Conservation (phyloP, 1,140 invertebrate genomes). For the Drosophila triauraria region DNA sequence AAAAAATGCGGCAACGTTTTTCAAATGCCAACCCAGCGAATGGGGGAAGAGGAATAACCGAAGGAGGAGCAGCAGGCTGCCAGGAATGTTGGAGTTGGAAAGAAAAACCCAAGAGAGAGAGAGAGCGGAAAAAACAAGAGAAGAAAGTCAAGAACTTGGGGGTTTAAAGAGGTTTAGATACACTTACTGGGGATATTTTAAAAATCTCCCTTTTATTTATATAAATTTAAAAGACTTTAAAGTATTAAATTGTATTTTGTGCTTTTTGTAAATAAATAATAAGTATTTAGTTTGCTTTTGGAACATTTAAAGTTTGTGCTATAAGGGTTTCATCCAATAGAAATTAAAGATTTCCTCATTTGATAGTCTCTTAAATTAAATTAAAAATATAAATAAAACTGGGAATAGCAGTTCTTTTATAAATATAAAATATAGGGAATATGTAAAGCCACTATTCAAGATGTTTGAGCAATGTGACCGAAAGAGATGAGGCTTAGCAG, state of each 20-base stretch:
- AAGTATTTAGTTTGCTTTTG: background rate
- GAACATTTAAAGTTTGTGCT: background rate
- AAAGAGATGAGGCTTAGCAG: constrained; percentile 20
- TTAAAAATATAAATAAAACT: background rate
- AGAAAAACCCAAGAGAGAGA: background rate
- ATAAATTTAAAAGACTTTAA: background rate
- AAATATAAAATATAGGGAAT: background rate
- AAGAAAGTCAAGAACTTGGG: background rate
- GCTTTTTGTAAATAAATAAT: background rate
- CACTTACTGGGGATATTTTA: background rate
- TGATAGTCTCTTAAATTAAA: background rate
- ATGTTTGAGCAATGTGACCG: no score
- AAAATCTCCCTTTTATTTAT: background rate
- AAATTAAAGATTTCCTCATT: background rate
- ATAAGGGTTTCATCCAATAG: no score
- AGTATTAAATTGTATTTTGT: no score
- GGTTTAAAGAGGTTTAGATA: no score
- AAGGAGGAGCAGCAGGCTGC: constrained; percentile 4
- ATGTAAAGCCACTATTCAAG: no score
- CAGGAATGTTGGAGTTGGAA: constrained; percentile 21
- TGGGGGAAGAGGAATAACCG: background rate
- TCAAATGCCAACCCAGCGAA: constrained; percentile 65
- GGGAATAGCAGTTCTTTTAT: background rate
- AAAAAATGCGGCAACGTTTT: constrained; percentile 80
- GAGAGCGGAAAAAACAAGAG: constrained; percentile 13